A percentile compares a stretch with the other conserved stretches of the same genome.
Conservation (phyloP, 2,888 invertebrate genomes). For the Lysandra coridon region DNA sequence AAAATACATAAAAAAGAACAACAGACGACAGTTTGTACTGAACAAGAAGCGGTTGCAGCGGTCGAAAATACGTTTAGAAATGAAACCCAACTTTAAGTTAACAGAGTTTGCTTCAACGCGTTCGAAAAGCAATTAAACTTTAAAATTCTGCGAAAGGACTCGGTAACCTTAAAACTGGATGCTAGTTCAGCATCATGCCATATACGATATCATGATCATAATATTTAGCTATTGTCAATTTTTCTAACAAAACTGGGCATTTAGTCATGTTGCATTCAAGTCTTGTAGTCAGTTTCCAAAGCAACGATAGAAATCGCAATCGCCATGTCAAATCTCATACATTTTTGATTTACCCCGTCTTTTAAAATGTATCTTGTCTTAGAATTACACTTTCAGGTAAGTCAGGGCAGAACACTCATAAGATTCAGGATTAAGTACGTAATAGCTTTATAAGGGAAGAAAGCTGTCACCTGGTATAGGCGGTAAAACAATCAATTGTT, state of each 20-base stretch:
- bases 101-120: not conserved
- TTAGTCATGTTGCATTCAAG: not conserved
- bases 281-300: too few relatives aligned
- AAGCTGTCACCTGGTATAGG: conserved; percentile 47
- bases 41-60: not conserved
- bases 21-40: not conserved
- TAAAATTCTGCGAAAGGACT: not conserved
- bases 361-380: not conserved
- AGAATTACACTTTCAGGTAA: not conserved
- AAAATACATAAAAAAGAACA: not conserved
- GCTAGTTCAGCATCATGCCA: not conserved
- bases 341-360: not conserved
- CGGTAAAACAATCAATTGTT: conserved; percentile 61
- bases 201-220: not conserved
- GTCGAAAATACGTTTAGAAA: not conserved
- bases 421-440: not conserved
- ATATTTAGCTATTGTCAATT: not conserved
- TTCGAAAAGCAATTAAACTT: conserved; percentile 1
- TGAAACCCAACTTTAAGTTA: not conserved
- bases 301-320: not conserved
- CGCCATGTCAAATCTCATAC: not conserved
- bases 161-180: not conserved
- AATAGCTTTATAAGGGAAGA: conserved; percentile 9
- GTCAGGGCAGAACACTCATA: not conserved
- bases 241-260: not conserved